Evolutionary conservation across 2,113 vertebrate genomes (phyloP).

Genomic region (Columba livia): DNA sequence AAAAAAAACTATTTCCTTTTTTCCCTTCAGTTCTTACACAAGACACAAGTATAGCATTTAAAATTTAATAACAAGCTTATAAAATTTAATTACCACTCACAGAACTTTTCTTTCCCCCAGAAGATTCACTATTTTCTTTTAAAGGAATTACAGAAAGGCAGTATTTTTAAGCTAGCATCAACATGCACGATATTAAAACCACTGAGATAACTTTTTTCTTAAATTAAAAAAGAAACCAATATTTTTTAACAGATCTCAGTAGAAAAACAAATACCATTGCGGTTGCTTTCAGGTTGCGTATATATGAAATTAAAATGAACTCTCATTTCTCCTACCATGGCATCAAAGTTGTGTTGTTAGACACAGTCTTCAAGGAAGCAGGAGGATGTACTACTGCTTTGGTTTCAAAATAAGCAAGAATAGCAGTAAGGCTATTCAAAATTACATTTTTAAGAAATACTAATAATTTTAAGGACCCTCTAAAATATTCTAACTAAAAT

Average conservation of each 20-base stretch:
- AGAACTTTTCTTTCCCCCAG: neutral
- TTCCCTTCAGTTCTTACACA: neutral
- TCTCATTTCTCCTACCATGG: neutral
- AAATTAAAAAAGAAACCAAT: neutral
- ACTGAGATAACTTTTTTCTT: neutral
- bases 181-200: neutral
- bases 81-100: neutral
- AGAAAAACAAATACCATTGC: neutral
- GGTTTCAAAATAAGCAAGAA: neutral
- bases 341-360: neutral
- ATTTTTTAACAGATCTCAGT: neutral
- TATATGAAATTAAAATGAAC: neutral
- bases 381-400: neutral
- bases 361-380: neutral
- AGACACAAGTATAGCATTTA: neutral
- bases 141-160: neutral
- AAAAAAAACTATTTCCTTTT: neutral
- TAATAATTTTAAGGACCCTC: too few relatives aligned
- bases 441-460: neutral
- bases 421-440: neutral
- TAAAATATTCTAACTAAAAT: neutral
- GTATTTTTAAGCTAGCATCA: neutral
- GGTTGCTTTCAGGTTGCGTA: neutral
- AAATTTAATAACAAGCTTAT: slow-evolving; percentile 47
- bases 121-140: neutral